phyloP scores from a whole-genome alignment of 2,888 invertebrate genomes.

The Ichneumoninae sp. region DNA sequence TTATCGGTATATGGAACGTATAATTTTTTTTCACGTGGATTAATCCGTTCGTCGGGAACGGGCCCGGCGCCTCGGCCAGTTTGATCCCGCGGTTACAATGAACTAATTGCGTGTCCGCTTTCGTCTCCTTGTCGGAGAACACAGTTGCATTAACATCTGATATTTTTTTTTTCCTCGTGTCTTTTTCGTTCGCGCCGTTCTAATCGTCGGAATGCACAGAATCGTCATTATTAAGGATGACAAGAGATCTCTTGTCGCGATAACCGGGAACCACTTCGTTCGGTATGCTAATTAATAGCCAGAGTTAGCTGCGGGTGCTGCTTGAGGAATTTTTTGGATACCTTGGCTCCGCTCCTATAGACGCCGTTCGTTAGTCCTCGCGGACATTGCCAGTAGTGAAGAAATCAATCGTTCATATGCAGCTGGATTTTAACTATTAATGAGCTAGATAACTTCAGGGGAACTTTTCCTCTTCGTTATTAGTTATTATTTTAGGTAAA shows the following conservation, averaged over 20 bases:
- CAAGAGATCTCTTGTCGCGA: conserved; percentile 20
- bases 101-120: background rate
- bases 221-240: conserved; percentile 25
- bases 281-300: conserved; percentile 15
- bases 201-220: conserved; percentile 14
- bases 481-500: background rate
- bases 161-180: background rate
- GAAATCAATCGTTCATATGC: conserved; percentile 1
- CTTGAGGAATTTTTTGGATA: conserved; percentile 1
- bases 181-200: background rate
- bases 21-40: too few relatives aligned
- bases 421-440: background rate
- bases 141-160: background rate
- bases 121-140: background rate
- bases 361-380: background rate
- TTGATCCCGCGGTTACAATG: background rate
- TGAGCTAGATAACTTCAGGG: background rate
- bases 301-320: conserved; percentile 5
- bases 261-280: conserved; percentile 5
- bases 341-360: background rate
- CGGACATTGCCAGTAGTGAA: background rate
- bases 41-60: too few relatives aligned
- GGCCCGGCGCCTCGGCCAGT: background rate
- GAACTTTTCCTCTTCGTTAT: background rate
- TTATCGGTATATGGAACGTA: background rate